phyloP scores from a whole-genome alignment of 1,140 invertebrate genomes.

The Drosophila littoralis region DNA sequence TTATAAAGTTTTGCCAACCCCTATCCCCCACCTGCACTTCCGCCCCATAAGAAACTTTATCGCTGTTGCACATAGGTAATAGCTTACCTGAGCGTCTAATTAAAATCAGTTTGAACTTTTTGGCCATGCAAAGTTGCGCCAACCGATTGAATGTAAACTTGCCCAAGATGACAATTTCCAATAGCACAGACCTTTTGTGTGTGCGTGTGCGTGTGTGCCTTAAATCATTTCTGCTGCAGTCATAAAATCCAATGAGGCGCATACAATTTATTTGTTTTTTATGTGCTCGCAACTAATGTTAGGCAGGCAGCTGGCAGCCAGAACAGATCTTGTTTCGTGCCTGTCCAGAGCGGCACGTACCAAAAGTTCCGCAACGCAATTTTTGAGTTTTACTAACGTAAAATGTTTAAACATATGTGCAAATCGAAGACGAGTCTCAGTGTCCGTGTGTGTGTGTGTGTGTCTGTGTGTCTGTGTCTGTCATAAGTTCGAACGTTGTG shows the following conservation, averaged over 20 bases:
- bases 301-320: conserved; percentile 58
- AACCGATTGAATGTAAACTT: conserved; percentile 40
- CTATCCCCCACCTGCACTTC: too few species aligned
- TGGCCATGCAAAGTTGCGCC: conserved; percentile 1
- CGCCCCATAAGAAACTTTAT: conserved; percentile 17
- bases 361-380: conserved; percentile 78
- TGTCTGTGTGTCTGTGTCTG: conserved; percentile 36
- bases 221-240: conserved; percentile 81
- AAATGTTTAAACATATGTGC: conserved; percentile 60
- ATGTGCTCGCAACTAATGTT: conserved; percentile 77
- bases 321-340: conserved; percentile 57
- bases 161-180: conserved; percentile 30
- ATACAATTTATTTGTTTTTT: conserved; percentile 81
- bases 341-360: conserved; percentile 64
- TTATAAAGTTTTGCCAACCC: conserved; percentile 54
- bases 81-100: conserved; percentile 39
- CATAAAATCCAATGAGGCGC: conserved; percentile 79
- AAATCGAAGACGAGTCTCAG: conserved; percentile 54
- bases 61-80: neutral
- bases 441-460: too few species aligned
- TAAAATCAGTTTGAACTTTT: conserved; percentile 48
- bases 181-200: neutral
- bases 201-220: conserved; percentile 11
- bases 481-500: conserved; percentile 58
- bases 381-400: conserved; percentile 63